phyloP scores from a whole-genome alignment of 2,113 vertebrate species.

The Dryoscopus gambensis region DNA sequence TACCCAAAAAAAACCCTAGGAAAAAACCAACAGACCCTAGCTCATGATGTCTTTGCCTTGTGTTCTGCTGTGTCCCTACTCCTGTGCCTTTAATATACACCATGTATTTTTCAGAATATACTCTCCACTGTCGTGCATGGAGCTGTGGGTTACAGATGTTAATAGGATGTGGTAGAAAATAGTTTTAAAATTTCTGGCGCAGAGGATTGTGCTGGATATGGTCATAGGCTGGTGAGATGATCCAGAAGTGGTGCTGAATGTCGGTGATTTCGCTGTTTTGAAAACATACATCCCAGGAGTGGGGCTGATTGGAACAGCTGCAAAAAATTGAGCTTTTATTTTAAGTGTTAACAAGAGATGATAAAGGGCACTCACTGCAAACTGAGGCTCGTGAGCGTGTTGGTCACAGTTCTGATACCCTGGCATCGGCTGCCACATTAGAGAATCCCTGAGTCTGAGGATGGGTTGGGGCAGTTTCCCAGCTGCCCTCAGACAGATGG shows the following conservation, averaged over 20 bases:
- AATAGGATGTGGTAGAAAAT: background rate
- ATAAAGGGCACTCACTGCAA: background rate
- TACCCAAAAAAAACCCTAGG: background rate
- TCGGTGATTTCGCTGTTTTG: background rate
- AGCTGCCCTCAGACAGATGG: constrained; percentile 45
- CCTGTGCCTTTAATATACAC: background rate
- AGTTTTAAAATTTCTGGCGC: background rate
- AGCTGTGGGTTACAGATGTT: background rate
- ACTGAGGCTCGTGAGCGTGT: background rate
- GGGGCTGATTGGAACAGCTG: background rate
- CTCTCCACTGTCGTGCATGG: background rate
- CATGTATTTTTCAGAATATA: background rate
- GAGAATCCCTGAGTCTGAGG: background rate
- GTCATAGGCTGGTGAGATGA: background rate
- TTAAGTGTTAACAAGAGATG: background rate
- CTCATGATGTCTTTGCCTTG: background rate
- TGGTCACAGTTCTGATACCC: background rate
- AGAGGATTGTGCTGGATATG: background rate
- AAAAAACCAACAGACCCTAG: background rate
- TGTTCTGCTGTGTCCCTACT: background rate
- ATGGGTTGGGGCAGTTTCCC: background rate
- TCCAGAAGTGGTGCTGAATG: background rate
- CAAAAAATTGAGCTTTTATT: background rate
- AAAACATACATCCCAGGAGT: background rate
- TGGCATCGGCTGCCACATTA: background rate